phyloP scores from a whole-genome alignment of 2,113 vertebrate species.

The Rissa tridactyla region DNA sequence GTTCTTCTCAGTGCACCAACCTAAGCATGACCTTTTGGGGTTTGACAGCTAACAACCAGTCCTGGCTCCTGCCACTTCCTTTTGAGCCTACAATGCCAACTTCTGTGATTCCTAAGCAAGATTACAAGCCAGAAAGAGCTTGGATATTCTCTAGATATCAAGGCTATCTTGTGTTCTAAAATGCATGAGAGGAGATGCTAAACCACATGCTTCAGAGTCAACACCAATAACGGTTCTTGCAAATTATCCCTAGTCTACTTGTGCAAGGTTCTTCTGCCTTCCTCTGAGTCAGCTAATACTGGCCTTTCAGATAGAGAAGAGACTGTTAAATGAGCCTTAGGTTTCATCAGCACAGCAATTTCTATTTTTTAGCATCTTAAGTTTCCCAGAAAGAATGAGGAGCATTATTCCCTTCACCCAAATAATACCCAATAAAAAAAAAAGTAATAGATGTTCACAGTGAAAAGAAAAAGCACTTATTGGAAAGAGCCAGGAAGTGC shows the following conservation, averaged over 20 bases:
- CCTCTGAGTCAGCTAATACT: background rate
- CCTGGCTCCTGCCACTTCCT: slow-evolving; percentile 49
- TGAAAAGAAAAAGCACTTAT: background rate
- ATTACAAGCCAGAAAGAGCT: background rate
- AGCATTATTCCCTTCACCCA: background rate
- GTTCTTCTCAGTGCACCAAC: background rate
- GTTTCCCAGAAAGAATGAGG: background rate
- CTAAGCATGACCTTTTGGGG: background rate
- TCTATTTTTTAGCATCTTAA: background rate
- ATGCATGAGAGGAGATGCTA: background rate
- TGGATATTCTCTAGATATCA: background rate
- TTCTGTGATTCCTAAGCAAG: background rate
- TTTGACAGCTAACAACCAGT: background rate
- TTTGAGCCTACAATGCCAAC: background rate
- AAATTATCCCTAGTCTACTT: background rate
- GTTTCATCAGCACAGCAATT: background rate
- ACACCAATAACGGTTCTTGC: background rate
- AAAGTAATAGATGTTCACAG: background rate
- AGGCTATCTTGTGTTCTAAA: background rate
- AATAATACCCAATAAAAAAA: background rate
- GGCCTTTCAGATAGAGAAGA: background rate
- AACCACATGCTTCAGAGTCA: background rate
- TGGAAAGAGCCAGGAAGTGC: background rate
- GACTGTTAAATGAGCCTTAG: background rate
- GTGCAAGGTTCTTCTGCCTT: background rate